Evolutionary conservation across 2,888 invertebrate species (phyloP).

Genomic region (Norana najaformis): DNA sequence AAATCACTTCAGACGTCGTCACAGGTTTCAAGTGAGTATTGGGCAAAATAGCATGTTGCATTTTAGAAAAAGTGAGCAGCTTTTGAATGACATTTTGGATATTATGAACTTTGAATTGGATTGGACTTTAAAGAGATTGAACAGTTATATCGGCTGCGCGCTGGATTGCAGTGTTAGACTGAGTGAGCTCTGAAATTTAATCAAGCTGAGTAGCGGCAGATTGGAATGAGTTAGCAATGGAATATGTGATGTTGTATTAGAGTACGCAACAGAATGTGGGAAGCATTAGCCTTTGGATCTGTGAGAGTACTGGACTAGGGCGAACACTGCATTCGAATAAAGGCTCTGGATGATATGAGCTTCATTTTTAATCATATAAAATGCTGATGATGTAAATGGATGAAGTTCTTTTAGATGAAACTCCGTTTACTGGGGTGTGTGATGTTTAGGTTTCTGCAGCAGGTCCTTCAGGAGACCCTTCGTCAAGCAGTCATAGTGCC

Average conservation of each 20-base stretch:
- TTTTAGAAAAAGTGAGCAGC: not conserved
- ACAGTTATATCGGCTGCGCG: not conserved
- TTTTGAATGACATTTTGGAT: not conserved
- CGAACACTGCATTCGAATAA: too few species aligned
- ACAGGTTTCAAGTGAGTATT: slow-evolving; percentile 50
- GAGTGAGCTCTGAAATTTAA: too few species aligned
- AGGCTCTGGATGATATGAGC: too few species aligned
- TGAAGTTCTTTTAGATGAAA: not conserved
- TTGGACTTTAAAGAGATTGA: not conserved
- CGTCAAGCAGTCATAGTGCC: slow-evolving; percentile 59
- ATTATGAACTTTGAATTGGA: not conserved
- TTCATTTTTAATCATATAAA: not conserved
- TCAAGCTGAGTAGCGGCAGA: not conserved
- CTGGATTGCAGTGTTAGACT: not conserved
- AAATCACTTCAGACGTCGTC: slow-evolving; percentile 36
- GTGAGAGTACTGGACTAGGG: not conserved
- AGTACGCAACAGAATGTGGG: too few species aligned
- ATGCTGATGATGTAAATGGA: not conserved
- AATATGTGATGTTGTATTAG: not conserved
- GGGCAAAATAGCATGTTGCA: not conserved
- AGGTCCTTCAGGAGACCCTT: slow-evolving; percentile 61
- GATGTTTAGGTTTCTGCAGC: slow-evolving; percentile 54
- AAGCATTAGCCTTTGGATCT: not conserved
- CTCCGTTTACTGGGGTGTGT: not conserved
- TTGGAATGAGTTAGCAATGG: not conserved